Evolutionary conservation across 1,140 invertebrate species (phyloP), one percentile per base, ranked within the genome.

Genomic region (Hesperophylax magnus): DNA sequence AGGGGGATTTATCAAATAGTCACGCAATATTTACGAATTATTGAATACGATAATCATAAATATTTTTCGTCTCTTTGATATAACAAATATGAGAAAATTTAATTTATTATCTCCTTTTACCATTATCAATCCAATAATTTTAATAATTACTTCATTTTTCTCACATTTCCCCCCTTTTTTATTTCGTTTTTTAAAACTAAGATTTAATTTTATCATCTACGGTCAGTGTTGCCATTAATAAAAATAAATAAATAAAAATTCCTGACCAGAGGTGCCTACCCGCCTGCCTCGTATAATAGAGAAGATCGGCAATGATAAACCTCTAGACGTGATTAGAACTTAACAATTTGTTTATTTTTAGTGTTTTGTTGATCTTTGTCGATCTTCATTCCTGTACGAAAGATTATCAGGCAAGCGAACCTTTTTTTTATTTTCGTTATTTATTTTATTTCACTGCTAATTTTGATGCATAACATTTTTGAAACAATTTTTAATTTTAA

Each of bases 401-500:
- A 72, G 54, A 22, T 65, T 58, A 18, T 58, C 22, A 15, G 24
- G 63, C 47, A 18, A 47, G 34, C 34, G 47, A 14, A 24, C 0
- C n/a, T 72, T n/a, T 72, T n/a, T 72, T 52, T 52, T 52, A 24
- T 39, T 60, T 34, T 34, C 14, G 8, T 76, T 76, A 17, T 76
- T 76, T 39, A 76, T 58, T 60, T 77, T 65, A 47, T 77, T 77
- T 77, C 80, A 81, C 80, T 81, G 80, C 80, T 81, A 27, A 77
- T 74, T 76, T 76, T 74, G 27, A 77, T 61, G 54, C 27, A 47
- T 77, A 61, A 56, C 63, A 77, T 81, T 72, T 58, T 76, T 58
- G 54, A 76, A 76, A 61, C 17, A 39, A 47, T 11, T 47, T 47
- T 11, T 47, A n/a, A n/a, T 47, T 47, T 47, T 47, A 47, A 47